Evolutionary conservation across 1,140 invertebrate genomes (phyloP).

Genomic region (Hyles euphorbiae): DNA sequence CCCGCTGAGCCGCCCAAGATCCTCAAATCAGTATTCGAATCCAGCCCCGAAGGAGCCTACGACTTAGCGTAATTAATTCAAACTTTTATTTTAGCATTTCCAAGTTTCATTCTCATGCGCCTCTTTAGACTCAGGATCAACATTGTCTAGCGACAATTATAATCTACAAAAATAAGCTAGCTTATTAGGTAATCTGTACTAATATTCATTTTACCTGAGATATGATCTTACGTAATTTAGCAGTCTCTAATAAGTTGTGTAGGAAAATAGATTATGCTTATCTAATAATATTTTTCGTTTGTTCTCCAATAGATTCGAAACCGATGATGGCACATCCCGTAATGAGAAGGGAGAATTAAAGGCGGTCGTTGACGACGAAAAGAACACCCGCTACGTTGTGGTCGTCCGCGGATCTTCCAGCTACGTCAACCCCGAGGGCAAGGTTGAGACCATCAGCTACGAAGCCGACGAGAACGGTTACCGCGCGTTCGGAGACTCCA

Average conservation of each 20-base stretch:
- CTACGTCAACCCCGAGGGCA: constrained; percentile 46
- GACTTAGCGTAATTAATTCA: constrained; percentile 16
- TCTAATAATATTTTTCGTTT: no score
- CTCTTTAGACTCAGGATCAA: no score
- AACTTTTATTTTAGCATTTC: constrained; percentile 25
- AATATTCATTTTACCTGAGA: no score
- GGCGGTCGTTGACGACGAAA: constrained; percentile 59
- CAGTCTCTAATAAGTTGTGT: no score
- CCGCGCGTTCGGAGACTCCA: constrained; percentile 47
- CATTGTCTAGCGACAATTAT: no score
- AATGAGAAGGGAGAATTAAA: constrained; percentile 56
- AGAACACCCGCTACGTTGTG: constrained; percentile 59
- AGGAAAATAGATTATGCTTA: no score
- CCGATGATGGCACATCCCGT: constrained; percentile 49
- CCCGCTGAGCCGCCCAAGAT: constrained; percentile 39
- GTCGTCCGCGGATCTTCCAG: constrained; percentile 56
- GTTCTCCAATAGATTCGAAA: constrained; percentile 51
- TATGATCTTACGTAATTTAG: no score
- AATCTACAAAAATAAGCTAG: no score
- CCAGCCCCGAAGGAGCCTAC: constrained; percentile 54
- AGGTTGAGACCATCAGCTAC: constrained; percentile 47
- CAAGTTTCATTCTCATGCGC: no score
- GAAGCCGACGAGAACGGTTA: constrained; percentile 73
- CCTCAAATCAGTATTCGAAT: constrained; percentile 52
- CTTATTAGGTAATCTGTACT: no score